phyloP scores from a whole-genome alignment of 1,140 invertebrate genomes.

The Neoseiulus cucumeris region DNA sequence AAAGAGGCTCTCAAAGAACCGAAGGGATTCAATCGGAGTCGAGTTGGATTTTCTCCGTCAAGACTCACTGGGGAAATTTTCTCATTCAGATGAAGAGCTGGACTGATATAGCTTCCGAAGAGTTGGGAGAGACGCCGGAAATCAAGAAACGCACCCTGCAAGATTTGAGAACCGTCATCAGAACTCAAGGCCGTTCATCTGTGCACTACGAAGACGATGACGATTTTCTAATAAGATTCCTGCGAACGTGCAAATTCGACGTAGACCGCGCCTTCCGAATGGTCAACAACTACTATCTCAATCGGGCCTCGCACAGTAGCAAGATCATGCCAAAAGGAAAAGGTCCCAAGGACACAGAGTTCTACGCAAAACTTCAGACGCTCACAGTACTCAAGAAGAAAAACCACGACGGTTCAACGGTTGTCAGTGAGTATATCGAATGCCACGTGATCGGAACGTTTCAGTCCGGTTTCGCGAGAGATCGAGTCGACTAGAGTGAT shows the following conservation, averaged over 20 bases:
- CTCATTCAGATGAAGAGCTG: conserved; percentile 12
- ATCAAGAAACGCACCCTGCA: neutral
- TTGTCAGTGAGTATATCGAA: neutral
- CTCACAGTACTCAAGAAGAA: neutral
- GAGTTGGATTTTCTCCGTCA: too few relatives aligned
- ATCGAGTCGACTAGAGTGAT: too few relatives aligned
- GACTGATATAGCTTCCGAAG: neutral
- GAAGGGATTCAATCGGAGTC: too few relatives aligned
- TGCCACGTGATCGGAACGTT: too few relatives aligned
- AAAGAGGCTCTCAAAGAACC: too few relatives aligned
- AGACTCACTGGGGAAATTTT: too few relatives aligned
- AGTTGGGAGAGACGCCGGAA: neutral
- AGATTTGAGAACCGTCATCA: neutral
- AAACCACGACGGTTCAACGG: neutral
- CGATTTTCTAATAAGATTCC: conserved; percentile 53
- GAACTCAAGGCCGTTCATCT: neutral
- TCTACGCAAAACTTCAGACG: neutral
- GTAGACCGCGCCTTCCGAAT: conserved; percentile 51
- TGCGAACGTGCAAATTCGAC: conserved; percentile 61
- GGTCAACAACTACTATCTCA: conserved; percentile 46
- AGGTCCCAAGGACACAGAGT: neutral
- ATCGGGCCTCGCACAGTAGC: neutral
- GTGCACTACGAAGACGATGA: conserved; percentile 35
- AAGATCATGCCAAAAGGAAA: neutral
- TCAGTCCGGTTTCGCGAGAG: too few relatives aligned